A percentile compares a stretch with the other conserved stretches of the same genome.
phyloP scores from a whole-genome alignment of 2,888 invertebrate species.

The Chesias legatella region DNA sequence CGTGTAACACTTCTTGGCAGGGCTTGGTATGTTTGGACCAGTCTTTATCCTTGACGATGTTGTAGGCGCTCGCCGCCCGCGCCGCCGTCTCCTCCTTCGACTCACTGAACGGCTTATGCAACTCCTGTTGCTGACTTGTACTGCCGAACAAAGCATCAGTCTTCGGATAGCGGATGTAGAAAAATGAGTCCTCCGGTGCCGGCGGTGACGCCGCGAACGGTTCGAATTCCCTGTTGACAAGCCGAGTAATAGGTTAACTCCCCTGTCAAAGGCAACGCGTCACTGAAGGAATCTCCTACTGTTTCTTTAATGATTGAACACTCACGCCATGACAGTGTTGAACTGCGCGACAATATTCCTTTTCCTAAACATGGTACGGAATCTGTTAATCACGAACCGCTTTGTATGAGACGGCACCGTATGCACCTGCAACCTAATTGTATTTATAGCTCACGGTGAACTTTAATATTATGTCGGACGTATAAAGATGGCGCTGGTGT shows the following conservation, averaged over 20 bases:
- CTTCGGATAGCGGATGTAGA: slow-evolving; percentile 83
- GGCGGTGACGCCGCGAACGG: slow-evolving; percentile 83
- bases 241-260: slow-evolving; percentile 2
- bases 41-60: slow-evolving; percentile 60
- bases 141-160: slow-evolving; percentile 60
- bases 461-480: slow-evolving; percentile 16
- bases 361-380: slow-evolving; percentile 56
- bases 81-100: slow-evolving; percentile 46
- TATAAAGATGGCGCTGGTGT: slow-evolving; percentile 31
- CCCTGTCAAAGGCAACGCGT: slow-evolving; percentile 1
- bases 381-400: slow-evolving; percentile 17
- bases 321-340: slow-evolving; percentile 62
- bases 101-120: slow-evolving; percentile 43
- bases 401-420: slow-evolving; percentile 13
- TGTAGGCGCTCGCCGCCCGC: slow-evolving; percentile 41
- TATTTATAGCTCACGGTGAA: slow-evolving; percentile 38
- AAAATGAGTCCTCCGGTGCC: slow-evolving; percentile 86
- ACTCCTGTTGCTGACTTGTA: slow-evolving; percentile 42
- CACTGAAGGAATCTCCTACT: not conserved
- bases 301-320: slow-evolving; percentile 24
- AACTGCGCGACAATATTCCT: slow-evolving; percentile 58
- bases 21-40: slow-evolving; percentile 85
- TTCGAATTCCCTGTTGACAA: slow-evolving; percentile 64
- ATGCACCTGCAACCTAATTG: slow-evolving; percentile 31
- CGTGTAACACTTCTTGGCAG: slow-evolving; percentile 83